Percentiles rank a stretch among this genome's conserved stretches.
phyloP scores from a whole-genome alignment of 2,113 vertebrate species.

The Engystomops pustulosus region DNA sequence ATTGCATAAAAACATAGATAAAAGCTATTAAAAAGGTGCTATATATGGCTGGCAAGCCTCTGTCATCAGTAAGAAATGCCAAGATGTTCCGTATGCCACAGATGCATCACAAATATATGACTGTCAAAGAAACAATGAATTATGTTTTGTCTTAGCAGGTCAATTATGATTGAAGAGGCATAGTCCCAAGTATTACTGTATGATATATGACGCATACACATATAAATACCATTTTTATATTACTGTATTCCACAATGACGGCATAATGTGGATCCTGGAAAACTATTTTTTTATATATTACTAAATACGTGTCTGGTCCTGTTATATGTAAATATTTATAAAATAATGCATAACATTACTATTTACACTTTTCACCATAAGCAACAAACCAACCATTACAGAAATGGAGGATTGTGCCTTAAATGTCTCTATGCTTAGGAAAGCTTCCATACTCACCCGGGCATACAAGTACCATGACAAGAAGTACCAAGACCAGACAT shows the following conservation, averaged over 20 bases:
- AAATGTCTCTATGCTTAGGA: not conserved
- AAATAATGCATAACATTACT: not conserved
- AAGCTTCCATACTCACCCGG: constrained; percentile 36
- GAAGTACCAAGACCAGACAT: constrained; percentile 24
- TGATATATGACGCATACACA: no score
- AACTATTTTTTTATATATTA: no score
- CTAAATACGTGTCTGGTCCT: not conserved
- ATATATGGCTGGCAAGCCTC: no score
- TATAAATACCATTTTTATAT: no score
- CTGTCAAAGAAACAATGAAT: not conserved
- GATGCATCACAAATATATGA: not conserved
- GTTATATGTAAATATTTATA: not conserved
- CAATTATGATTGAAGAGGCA: not conserved
- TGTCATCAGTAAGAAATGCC: not conserved
- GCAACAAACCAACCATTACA: not conserved
- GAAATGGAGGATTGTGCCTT: not conserved
- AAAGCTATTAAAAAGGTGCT: no score
- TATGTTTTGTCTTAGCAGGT: not conserved
- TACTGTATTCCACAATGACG: no score
- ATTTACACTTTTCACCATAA: no score
- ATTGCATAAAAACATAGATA: no score
- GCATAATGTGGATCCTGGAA: no score
- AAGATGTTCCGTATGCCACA: not conserved
- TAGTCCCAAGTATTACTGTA: not conserved
- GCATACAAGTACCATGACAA: constrained; percentile 39